phyloP scores from a whole-genome alignment of 2,113 vertebrate species.

The Halcyon malimbica region DNA sequence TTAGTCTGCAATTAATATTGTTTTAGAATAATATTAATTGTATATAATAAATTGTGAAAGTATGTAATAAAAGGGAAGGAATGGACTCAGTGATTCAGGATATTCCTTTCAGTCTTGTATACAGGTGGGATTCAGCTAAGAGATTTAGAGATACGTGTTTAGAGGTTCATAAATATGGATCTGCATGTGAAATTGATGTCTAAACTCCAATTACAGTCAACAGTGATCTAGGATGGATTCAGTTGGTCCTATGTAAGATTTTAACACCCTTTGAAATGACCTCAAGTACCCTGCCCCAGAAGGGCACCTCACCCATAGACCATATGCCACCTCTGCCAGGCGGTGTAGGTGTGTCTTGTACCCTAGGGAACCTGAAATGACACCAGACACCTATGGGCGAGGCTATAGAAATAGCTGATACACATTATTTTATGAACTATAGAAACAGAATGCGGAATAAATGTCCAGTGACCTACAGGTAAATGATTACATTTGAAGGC shows the following conservation, averaged over 20 bases:
- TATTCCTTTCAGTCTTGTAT: neutral
- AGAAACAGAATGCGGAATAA: neutral
- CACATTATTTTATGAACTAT: fast-evolving
- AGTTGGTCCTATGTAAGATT: neutral
- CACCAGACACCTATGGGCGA: neutral
- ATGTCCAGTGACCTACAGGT: neutral
- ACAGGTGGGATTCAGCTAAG: neutral
- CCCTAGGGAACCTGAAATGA: neutral
- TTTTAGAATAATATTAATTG: neutral
- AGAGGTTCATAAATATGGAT: neutral
- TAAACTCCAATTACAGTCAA: neutral
- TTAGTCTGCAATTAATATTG: neutral
- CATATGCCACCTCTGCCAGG: neutral
- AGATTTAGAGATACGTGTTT: neutral
- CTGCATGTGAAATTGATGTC: neutral
- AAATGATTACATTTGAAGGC: neutral
- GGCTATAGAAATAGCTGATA: neutral
- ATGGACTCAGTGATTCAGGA: neutral
- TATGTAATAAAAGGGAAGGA: neutral
- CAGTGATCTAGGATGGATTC: neutral
- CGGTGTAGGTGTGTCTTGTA: neutral
- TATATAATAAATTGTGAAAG: neutral
- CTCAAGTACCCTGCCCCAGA: neutral
- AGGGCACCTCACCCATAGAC: neutral
- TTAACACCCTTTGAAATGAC: neutral